Evolutionary conservation across 2,888 invertebrate species (phyloP).

Genomic region (Drosophila mercatorum): DNA sequence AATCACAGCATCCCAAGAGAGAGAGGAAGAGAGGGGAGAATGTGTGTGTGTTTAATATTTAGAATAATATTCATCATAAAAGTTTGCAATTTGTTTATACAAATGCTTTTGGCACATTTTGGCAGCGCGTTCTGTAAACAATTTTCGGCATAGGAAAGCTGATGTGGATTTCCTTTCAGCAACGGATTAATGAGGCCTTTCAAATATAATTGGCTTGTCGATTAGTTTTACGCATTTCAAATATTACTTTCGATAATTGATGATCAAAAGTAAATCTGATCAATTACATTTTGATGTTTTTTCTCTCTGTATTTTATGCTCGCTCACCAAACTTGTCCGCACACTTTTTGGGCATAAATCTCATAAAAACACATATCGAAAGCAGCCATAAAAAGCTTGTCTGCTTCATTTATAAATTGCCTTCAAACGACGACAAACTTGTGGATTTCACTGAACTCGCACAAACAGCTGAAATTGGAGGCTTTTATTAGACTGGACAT

Average conservation of each 20-base stretch:
- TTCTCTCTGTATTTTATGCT: neutral
- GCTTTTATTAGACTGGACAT: conserved; percentile 1
- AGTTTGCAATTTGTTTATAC: conserved; percentile 58
- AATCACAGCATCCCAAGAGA: conserved; percentile 33
- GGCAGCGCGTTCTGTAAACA: conserved; percentile 64
- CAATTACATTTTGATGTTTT: conserved; percentile 8
- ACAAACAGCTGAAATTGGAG: conserved; percentile 18
- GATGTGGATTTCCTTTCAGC: conserved; percentile 44
- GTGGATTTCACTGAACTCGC: conserved; percentile 38
- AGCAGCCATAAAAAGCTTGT: conserved; percentile 52
- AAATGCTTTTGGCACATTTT: conserved; percentile 58
- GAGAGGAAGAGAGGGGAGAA: neutral
- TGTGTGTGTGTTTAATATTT: conserved; percentile 9
- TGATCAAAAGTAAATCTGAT: conserved; percentile 17
- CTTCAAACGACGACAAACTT: conserved; percentile 39
- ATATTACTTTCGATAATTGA: conserved; percentile 28
- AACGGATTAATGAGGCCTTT: conserved; percentile 65
- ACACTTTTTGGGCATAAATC: conserved; percentile 44
- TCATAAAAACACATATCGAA: conserved; percentile 24
- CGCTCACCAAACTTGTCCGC: conserved; percentile 25
- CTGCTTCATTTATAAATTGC: conserved; percentile 54
- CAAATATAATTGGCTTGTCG: conserved; percentile 55
- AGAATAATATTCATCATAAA: conserved; percentile 61
- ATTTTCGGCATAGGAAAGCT: conserved; percentile 26
- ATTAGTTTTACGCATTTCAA: conserved; percentile 34